A percentile compares a stretch with the other conserved stretches of the same genome.
These are phyloP conservation scores for Limnephilus auricula DNA, from an alignment of 2,888 invertebrate genomes.

Conservation along the genomic window DNA sequence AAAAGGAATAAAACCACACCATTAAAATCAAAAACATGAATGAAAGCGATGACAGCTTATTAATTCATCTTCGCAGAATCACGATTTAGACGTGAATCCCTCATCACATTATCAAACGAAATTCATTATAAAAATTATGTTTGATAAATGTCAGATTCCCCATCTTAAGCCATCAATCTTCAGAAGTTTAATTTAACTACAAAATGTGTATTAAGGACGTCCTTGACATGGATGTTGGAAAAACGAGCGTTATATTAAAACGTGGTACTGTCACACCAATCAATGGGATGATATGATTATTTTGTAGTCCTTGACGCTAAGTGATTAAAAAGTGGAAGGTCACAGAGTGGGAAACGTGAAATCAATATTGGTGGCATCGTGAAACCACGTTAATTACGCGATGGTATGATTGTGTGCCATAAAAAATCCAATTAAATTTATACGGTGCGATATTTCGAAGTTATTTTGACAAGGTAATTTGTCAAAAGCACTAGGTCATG, in stretches of 20 bases:
- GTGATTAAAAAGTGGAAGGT: slow-evolving; percentile 2
- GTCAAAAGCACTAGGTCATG: neutral
- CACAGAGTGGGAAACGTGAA: neutral
- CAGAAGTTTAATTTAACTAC: neutral
- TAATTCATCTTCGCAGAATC: neutral
- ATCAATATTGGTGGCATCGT: slow-evolving; percentile 2
- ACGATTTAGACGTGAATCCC: neutral
- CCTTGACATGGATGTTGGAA: neutral
- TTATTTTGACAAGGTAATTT: neutral
- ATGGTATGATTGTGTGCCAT: neutral
- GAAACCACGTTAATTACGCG: neutral
- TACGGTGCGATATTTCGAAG: neutral
- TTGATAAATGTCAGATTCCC: neutral
- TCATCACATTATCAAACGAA: neutral
- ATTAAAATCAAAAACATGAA: neutral
- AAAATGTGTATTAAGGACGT: neutral
- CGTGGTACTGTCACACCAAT: neutral
- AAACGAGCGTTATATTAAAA: neutral
- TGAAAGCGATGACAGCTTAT: neutral
- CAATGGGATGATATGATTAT: neutral
- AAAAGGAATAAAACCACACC: neutral
- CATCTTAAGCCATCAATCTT: neutral
- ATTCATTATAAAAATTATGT: neutral
- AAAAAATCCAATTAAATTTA: neutral
- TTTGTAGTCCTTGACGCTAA: neutral